Conservation (phyloP, 2,888 invertebrate species). For the Glaucopsyche alexis region DNA sequence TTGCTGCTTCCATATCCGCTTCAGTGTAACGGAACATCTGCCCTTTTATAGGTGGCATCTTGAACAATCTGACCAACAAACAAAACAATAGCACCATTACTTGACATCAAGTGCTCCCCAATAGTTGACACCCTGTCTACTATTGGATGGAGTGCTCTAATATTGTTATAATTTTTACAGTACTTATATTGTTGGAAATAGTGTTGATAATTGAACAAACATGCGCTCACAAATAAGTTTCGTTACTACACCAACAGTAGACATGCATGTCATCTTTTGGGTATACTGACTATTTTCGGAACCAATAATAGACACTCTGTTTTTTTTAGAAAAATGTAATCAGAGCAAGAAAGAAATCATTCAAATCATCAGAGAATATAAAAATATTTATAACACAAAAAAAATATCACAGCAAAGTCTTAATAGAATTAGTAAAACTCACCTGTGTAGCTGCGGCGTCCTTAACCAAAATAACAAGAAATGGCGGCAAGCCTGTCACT, state of each 20-base stretch:
- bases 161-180: no score
- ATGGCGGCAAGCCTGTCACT: no score
- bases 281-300: slow-evolving; percentile 17
- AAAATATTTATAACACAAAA: no score
- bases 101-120: slow-evolving; percentile 8
- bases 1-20: slow-evolving; percentile 26
- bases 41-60: slow-evolving; percentile 21
- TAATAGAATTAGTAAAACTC: slow-evolving; percentile 32
- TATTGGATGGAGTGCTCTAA: no score
- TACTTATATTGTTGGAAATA: slow-evolving; percentile 7
- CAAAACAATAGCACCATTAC: slow-evolving; percentile 21
- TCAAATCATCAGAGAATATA: slow-evolving; percentile 28
- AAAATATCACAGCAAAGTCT: no score
- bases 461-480: slow-evolving; percentile 24
- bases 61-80: slow-evolving; percentile 17
- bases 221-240: neutral
- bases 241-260: slow-evolving; percentile 5
- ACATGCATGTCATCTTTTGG: slow-evolving; percentile 26
- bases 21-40: slow-evolving; percentile 24
- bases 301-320: slow-evolving; percentile 29
- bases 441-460: slow-evolving; percentile 33
- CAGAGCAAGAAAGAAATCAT: slow-evolving; percentile 33
- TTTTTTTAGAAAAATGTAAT: slow-evolving; percentile 32
- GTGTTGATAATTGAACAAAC: neutral
- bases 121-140: slow-evolving; percentile 18